Conservation (phyloP, 2,113 vertebrate species). For the Terrapene triunguis region DNA sequence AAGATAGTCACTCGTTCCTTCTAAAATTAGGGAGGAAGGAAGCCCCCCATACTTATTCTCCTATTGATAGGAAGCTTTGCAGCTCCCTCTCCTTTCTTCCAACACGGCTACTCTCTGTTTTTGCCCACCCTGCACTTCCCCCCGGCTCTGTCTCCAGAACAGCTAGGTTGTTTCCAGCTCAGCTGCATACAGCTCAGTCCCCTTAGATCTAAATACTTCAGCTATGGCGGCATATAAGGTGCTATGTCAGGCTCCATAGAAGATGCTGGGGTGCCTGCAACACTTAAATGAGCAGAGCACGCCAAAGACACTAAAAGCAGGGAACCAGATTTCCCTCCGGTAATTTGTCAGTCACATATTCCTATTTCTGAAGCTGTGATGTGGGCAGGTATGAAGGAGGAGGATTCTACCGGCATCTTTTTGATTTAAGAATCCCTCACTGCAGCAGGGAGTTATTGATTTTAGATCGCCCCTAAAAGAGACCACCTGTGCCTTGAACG, state of each 20-base stretch:
- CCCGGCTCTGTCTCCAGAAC: not conserved
- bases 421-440: not conserved
- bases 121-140: not conserved
- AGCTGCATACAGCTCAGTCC: not conserved
- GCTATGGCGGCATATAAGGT: not conserved
- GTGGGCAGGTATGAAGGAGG: not conserved
- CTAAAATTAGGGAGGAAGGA: not conserved
- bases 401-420: conserved; percentile 22
- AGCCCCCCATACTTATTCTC: not conserved
- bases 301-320: not conserved
- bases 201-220: not conserved
- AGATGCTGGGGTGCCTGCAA: not conserved
- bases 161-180: not conserved
- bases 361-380: conserved; percentile 28
- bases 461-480: conserved; percentile 29
- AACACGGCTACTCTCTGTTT: not conserved
- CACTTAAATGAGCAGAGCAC: not conserved
- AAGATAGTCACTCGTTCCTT: not conserved
- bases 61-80: not conserved
- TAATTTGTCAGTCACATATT: not conserved
- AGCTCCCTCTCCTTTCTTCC: not conserved
- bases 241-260: not conserved
- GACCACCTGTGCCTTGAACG: not conserved
- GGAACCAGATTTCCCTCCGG: not conserved
- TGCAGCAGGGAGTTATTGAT: conserved; percentile 17